phyloP scores from a whole-genome alignment of 30 jellyfish, hydroid and myxozoan genomes.

The Aurelia coerulea region DNA sequence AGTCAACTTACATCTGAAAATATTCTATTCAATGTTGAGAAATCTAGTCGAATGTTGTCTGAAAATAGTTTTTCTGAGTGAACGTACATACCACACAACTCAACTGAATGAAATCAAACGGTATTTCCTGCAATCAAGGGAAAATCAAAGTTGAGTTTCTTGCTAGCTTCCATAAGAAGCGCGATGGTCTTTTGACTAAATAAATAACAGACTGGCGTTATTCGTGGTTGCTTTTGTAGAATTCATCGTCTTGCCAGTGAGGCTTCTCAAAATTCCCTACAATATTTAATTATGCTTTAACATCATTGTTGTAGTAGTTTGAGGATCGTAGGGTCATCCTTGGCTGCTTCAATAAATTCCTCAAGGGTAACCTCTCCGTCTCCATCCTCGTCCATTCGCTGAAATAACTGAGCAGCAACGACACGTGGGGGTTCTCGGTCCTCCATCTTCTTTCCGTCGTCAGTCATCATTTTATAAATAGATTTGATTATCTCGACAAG shows the following conservation, averaged over 20 bases:
- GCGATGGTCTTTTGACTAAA: not conserved
- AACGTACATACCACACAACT: constrained; percentile 6
- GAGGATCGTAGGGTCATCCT: constrained; percentile 95
- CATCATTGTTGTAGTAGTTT: constrained; percentile 90
- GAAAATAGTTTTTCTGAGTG: constrained; percentile 26
- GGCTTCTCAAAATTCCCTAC: constrained; percentile 16
- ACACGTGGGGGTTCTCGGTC: constrained; percentile 86
- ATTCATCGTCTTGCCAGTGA: not conserved
- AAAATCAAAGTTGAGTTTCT: not conserved
- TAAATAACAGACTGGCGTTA: not conserved
- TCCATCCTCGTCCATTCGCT: constrained; percentile 98
- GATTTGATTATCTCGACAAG: constrained; percentile 92
- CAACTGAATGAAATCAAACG: not conserved
- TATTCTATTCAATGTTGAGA: constrained; percentile 14
- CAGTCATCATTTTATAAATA: constrained; percentile 95
- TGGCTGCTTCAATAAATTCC: constrained; percentile 97
- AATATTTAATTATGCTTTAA: not conserved
- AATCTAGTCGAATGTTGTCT: not conserved
- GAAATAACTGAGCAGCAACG: constrained; percentile 91
- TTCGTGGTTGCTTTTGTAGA: not conserved
- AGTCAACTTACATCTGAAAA: constrained; percentile 5
- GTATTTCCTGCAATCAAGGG: not conserved
- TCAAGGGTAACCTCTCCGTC: constrained; percentile 99
- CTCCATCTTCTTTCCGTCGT: constrained; percentile 66
- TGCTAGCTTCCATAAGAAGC: not conserved